These are phyloP conservation scores for Salvelinus sp. DNA, from an alignment of 2,113 vertebrate species.

Conservation along the genomic window DNA sequence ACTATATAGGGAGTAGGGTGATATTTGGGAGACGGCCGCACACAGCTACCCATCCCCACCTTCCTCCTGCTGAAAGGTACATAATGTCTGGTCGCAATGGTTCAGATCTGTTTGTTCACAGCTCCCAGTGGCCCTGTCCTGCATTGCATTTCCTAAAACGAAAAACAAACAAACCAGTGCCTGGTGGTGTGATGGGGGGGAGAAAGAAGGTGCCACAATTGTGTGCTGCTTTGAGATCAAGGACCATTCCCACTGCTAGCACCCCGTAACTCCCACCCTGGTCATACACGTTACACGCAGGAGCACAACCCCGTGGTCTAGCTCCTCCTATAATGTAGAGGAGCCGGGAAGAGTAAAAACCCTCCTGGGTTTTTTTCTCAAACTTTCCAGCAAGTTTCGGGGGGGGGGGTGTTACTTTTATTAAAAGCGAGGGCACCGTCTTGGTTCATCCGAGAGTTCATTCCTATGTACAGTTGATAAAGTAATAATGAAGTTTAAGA, in stretches of 20 bases:
- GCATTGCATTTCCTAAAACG: conserved; percentile 67
- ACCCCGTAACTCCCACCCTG: conserved; percentile 27
- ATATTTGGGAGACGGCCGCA: too few relatives aligned
- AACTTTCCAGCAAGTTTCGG: conserved; percentile 74
- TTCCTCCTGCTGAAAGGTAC: conserved; percentile 26
- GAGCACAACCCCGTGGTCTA: conserved; percentile 60
- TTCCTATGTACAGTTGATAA: conserved; percentile 98
- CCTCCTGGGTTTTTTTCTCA: conserved; percentile 67
- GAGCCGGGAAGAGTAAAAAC: conserved; percentile 72
- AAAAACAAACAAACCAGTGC: conserved; percentile 83
- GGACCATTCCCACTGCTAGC: conserved; percentile 62
- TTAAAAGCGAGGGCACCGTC: conserved; percentile 59
- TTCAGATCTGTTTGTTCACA: conserved; percentile 78
- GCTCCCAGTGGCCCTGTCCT: conserved; percentile 79
- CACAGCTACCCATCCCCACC: conserved; percentile 21
- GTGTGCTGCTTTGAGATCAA: conserved; percentile 39
- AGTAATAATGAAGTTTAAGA: conserved; percentile 59
- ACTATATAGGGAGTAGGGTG: too few relatives aligned
- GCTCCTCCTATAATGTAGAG: conserved; percentile 59
- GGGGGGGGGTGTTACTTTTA: conserved; percentile 32
- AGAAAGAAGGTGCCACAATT: conserved; percentile 20
- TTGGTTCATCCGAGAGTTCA: conserved; percentile 86
- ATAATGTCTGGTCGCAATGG: conserved; percentile 39
- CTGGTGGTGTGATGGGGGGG: conserved; percentile 71
- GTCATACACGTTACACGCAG: too few relatives aligned